A percentile compares a stretch with the other conserved stretches of the same genome.
phyloP scores from a whole-genome alignment of 2,888 invertebrate species.

The Caenorhabditis uteleia region DNA sequence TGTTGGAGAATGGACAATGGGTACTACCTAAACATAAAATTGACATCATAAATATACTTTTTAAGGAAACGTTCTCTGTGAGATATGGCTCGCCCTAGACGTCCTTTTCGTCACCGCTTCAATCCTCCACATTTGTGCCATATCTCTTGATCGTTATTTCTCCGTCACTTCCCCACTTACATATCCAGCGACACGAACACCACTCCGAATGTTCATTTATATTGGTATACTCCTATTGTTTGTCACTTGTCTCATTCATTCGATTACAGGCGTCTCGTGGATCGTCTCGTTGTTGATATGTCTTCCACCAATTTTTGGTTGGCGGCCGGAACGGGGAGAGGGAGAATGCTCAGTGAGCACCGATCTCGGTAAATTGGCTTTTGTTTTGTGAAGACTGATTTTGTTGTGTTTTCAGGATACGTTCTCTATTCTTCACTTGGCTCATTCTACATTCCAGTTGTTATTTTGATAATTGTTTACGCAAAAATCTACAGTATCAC shows the following conservation, averaged over 20 bases:
- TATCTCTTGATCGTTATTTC: constrained; percentile 68
- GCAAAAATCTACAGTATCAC: constrained; percentile 68
- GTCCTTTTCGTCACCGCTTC: constrained; percentile 73
- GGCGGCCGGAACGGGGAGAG: constrained; percentile 57
- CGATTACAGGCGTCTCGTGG: constrained; percentile 64
- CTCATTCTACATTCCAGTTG: constrained; percentile 98
- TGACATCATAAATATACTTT: constrained; percentile 2
- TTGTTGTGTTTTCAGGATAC: constrained; percentile 75
- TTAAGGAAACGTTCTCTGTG: constrained; percentile 71
- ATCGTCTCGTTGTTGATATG: constrained; percentile 66
- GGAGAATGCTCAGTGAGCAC: constrained; percentile 54
- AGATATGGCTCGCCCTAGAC: constrained; percentile 73
- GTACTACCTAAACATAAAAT: constrained; percentile 39
- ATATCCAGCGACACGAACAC: constrained; percentile 65
- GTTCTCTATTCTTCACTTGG: constrained; percentile 96
- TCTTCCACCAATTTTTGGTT: constrained; percentile 68
- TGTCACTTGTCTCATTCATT: too few species aligned
- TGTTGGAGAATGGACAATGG: constrained; percentile 73
- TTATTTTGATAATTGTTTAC: constrained; percentile 72
- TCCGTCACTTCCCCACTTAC: constrained; percentile 67
- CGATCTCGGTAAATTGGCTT: constrained; percentile 55
- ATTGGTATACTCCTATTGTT: too few species aligned
- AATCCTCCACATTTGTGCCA: constrained; percentile 71
- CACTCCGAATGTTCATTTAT: constrained; percentile 62
- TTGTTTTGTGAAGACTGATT: not conserved